These are phyloP conservation scores for Euproctis similis DNA, from an alignment of 2,888 invertebrate genomes.

Conservation along the genomic window DNA sequence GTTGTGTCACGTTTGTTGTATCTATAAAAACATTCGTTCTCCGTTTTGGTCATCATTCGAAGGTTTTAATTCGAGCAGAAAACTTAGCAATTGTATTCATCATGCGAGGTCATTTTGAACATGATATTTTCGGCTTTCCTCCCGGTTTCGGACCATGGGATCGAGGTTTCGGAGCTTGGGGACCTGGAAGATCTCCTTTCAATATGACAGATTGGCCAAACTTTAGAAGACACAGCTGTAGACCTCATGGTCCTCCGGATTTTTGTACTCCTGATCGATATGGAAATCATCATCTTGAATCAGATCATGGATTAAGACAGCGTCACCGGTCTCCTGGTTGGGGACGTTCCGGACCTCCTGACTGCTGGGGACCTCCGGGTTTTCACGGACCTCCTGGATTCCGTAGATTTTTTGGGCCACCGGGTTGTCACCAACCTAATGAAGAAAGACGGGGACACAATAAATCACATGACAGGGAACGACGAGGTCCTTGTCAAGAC, in stretches of 20 bases:
- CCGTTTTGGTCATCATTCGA: no score
- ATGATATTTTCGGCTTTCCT: conserved; percentile 2
- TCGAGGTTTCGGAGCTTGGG: conserved; percentile 2
- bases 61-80: no score
- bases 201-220: not conserved
- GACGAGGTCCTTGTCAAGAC: no score
- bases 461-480: no score
- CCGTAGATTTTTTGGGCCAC: not conserved
- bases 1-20: no score
- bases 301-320: no score
- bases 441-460: no score
- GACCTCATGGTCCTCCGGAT: conserved; percentile 2
- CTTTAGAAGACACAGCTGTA: not conserved
- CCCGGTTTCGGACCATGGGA: conserved; percentile 2
- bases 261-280: no score
- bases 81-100: not conserved
- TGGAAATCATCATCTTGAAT: no score
- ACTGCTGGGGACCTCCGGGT: no score
- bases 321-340: not conserved
- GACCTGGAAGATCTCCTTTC: conserved; percentile 1
- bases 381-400: not conserved
- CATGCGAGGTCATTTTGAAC: conserved; percentile 12
- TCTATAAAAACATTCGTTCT: no score
- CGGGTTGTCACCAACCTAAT: not conserved
- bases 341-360: not conserved